Base-by-base conservation (phyloP, 37 sponge, comb jelly and placozoan species). In the Dysidea cf. avara region DNA sequence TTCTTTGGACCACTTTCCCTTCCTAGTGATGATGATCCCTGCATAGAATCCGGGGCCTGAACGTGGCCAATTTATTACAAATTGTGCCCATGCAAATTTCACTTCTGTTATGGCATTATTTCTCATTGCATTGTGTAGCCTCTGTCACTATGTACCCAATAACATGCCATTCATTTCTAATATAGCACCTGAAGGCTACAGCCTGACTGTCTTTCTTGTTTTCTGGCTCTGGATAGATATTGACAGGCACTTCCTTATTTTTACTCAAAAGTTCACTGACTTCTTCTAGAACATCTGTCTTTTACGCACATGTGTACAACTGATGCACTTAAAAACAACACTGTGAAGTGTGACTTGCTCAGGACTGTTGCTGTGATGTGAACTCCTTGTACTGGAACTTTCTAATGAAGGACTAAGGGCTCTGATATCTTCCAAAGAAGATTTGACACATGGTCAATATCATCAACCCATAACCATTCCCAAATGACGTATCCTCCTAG, bases 51-150 rank as follows among this genome's bases (percentile, higher is more conserved):
- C n/a, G n/a, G n/a, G n/a, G n/a, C n/a, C n/a, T n/a, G n/a, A n/a
- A n/a, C 21, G n/a, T n/a, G n/a, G n/a, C 60, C 60, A 58, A 18
- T 58, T 29, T n/a, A 29, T 58, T 18, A 58, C 25, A 29, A 28
- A 58, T 18, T 29, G 60, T 9, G 25, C 60, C 60, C 60, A 58
- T 58, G 60, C n/a, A n/a, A 58, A 58, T 14, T 58, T 29, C 11
- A 58, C 60, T n/a, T 25, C n/a, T 7, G 25, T 9, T 28, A 58
- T 58, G 25, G n/a, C 60, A 18, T 14, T 9, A 58, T 9, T 11
- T 11, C 25, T 58, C 21, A 58, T 58, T 11, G 60, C 60, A n/a
- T 9, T 18, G 17, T 58, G 60, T 29, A 58, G 29, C 25, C 25
- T 58, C 60, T n/a, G 29, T 58, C 11, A 58, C 17, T 11, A 58